Conservation (phyloP, 2,888 invertebrate genomes). For the Linnaemya tessellans region DNA sequence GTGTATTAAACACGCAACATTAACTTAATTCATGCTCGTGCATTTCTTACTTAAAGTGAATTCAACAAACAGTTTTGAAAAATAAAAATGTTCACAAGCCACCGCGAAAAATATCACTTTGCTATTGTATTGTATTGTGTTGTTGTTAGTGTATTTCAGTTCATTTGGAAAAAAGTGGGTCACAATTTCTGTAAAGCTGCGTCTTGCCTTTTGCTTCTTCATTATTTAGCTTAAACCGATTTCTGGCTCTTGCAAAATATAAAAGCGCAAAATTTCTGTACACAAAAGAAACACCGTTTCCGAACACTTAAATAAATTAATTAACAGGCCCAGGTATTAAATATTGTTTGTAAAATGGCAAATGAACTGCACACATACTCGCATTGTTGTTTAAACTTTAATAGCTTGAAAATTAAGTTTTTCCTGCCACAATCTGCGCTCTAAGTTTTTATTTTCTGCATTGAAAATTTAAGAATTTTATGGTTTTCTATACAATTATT, state of each 20-base stretch:
- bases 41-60: background rate
- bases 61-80: background rate
- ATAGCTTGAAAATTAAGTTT: background rate
- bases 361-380: background rate
- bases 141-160: slow-evolving; percentile 25
- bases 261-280: background rate
- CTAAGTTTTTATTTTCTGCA: too few species aligned
- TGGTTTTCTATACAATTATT: background rate
- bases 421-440: too few species aligned
- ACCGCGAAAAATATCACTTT: slow-evolving; percentile 24
- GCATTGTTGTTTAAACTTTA: background rate
- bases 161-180: background rate
- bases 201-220: background rate
- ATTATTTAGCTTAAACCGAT: background rate
- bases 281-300: background rate
- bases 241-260: background rate
- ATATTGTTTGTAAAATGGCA: background rate
- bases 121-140: background rate
- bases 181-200: background rate
- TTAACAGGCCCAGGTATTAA: background rate
- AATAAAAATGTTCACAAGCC: slow-evolving; percentile 7
- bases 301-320: background rate
- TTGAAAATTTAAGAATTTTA: too few species aligned
- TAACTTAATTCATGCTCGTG: slow-evolving; percentile 30
- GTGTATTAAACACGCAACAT: slow-evolving; percentile 68